Evolutionary conservation across 1,140 invertebrate genomes (phyloP).

Genomic region (Lasioglossum baleicum): DNA sequence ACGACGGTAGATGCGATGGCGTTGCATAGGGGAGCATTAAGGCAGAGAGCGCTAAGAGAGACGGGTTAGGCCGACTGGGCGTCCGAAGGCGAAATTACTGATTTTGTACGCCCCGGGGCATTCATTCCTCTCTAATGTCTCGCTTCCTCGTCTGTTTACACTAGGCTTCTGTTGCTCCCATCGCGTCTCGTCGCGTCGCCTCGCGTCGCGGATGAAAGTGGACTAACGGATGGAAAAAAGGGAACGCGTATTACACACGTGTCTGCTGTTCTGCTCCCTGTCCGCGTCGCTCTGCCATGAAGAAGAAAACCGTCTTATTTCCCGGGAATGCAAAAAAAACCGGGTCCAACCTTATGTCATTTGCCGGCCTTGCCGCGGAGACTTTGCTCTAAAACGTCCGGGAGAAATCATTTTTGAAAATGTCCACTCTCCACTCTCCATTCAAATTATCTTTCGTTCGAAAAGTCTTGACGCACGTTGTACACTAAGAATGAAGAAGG

Average conservation of each 20-base stretch:
- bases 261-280: constrained; percentile 17
- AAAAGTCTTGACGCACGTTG: too few species aligned
- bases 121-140: constrained; percentile 61
- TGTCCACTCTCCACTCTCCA: too few species aligned
- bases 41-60: constrained; percentile 20
- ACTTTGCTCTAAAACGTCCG: too few species aligned
- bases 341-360: background rate
- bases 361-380: background rate
- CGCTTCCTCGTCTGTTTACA: constrained; percentile 60
- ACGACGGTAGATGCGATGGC: constrained; percentile 1
- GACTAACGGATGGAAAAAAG: constrained; percentile 47
- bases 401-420: too few species aligned
- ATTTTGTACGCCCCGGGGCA: constrained; percentile 61
- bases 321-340: constrained; percentile 17
- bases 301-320: constrained; percentile 37
- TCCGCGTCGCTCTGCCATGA: background rate
- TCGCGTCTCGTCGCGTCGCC: constrained; percentile 35
- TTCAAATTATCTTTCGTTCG: too few species aligned
- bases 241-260: constrained; percentile 48
- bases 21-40: constrained; percentile 50
- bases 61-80: constrained; percentile 37
- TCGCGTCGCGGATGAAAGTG: constrained; percentile 36
- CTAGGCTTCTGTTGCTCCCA: constrained; percentile 40
- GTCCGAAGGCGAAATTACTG: constrained; percentile 60
- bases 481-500: background rate